Percentiles rank a stretch among this genome's conserved stretches.
These are phyloP conservation scores for Agriotes lineatus DNA, from an alignment of 2,888 invertebrate species.

Conservation along the genomic window DNA sequence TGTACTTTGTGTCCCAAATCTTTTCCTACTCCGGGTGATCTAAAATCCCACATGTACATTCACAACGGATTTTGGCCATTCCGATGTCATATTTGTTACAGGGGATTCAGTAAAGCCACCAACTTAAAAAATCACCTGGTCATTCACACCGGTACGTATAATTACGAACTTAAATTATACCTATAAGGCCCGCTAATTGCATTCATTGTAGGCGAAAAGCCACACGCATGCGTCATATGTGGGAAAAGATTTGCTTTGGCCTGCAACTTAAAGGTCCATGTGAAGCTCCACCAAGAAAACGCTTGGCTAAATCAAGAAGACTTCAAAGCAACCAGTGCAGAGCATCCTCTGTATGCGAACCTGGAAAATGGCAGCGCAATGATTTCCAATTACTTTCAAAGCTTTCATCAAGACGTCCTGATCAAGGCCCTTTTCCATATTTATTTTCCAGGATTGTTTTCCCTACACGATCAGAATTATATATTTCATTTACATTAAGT, in stretches of 20 bases:
- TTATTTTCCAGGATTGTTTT: slow-evolving; percentile 9
- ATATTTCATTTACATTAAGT: background rate
- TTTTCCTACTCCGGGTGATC: no score
- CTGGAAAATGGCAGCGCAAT: background rate
- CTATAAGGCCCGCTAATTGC: no score
- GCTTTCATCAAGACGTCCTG: background rate
- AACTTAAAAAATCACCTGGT: no score
- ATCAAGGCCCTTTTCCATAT: background rate
- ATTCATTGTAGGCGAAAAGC: slow-evolving; percentile 51
- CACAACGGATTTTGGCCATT: no score
- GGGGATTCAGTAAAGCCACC: no score
- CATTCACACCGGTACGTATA: no score
- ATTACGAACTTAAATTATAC: no score
- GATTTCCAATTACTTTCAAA: background rate
- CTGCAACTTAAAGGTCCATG: slow-evolving; percentile 53
- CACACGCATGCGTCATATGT: slow-evolving; percentile 50
- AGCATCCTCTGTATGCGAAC: no score
- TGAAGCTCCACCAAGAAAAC: slow-evolving; percentile 47
- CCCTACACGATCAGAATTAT: background rate
- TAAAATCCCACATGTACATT: no score
- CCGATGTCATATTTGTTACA: no score
- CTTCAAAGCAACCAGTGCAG: background rate
- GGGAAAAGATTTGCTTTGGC: slow-evolving; percentile 53
- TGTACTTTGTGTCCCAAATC: no score
- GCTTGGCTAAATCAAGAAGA: slow-evolving; percentile 11